A percentile compares a stretch with the other conserved stretches of the same genome.
Conservation (phyloP, 2,113 vertebrate species). For the Lophius piscatorius region DNA sequence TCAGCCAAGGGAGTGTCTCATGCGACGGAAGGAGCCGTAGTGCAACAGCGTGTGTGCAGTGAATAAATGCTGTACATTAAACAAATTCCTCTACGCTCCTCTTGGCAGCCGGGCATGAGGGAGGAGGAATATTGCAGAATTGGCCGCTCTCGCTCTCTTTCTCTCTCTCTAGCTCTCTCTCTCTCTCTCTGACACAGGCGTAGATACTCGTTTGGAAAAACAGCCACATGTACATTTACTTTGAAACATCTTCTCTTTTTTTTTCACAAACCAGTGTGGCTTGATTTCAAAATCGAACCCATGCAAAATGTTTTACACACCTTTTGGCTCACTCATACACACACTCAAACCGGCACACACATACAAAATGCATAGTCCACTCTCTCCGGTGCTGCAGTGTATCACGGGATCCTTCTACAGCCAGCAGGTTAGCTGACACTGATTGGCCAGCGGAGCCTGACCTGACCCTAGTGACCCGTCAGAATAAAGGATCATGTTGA, state of each 20-base stretch:
- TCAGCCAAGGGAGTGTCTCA: slow-evolving; percentile 72
- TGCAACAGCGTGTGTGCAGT: slow-evolving; percentile 71
- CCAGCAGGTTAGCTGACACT: slow-evolving; percentile 56
- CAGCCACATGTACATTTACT: slow-evolving; percentile 5
- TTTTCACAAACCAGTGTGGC: not conserved
- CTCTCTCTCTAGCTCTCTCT: not conserved
- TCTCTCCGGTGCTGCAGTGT: slow-evolving; percentile 7
- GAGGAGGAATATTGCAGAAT: slow-evolving; percentile 53
- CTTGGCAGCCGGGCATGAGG: slow-evolving; percentile 68
- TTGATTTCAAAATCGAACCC: not conserved
- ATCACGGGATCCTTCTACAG: slow-evolving; percentile 27
- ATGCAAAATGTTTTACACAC: not conserved
- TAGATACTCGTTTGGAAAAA: slow-evolving; percentile 3
- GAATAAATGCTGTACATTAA: slow-evolving; percentile 79
- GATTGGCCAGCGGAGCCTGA: slow-evolving; percentile 52
- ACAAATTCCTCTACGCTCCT: slow-evolving; percentile 67
- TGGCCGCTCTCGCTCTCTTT: not conserved
- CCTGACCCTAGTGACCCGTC: slow-evolving; percentile 43
- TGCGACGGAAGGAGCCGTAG: slow-evolving; percentile 68
- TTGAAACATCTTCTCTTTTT: not conserved
- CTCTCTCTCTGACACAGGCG: slow-evolving; percentile 10
- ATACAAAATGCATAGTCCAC: not conserved
- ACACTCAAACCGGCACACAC: not conserved
- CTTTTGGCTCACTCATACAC: not conserved
- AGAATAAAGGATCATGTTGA: slow-evolving; percentile 58